Conservation (phyloP, 2,888 invertebrate species). For the Nymphalis polychloros region DNA sequence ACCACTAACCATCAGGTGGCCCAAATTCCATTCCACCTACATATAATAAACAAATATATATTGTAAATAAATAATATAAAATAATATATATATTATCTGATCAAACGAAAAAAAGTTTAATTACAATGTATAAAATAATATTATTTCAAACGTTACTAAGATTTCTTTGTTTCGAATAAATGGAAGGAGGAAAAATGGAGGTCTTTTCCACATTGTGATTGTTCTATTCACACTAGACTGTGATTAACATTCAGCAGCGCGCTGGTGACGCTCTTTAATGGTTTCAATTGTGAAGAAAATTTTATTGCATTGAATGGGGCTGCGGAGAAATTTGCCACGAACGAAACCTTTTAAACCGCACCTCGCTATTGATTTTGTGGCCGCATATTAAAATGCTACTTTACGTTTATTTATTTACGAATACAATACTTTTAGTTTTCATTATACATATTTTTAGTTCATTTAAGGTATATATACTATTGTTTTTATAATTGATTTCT, state of each 20-base stretch:
- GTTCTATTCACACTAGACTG: constrained; percentile 73
- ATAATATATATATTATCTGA: neutral
- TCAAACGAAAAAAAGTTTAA: constrained; percentile 1
- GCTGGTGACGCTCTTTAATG: constrained; percentile 72
- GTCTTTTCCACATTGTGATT: constrained; percentile 67
- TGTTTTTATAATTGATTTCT: too few relatives aligned
- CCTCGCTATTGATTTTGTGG: constrained; percentile 56
- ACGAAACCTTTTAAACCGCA: constrained; percentile 58
- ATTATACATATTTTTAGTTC: neutral
- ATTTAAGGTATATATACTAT: too few relatives aligned
- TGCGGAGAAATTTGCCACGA: constrained; percentile 57
- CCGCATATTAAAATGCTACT: constrained; percentile 12
- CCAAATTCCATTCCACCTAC: too few relatives aligned
- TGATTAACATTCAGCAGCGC: constrained; percentile 73
- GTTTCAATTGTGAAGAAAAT: constrained; percentile 80
- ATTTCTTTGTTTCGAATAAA: constrained; percentile 56
- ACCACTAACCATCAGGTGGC: too few relatives aligned
- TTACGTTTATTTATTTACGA: constrained; percentile 1
- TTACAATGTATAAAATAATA: constrained; percentile 18
- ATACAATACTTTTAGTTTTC: neutral
- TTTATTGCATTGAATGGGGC: constrained; percentile 77
- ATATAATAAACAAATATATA: neutral
- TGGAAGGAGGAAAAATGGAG: constrained; percentile 54
- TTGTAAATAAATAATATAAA: too few relatives aligned
- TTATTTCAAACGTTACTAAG: constrained; percentile 33